Conservation (phyloP, 2,797 vertebrate species). For the Melanotaenia trifasciata region DNA sequence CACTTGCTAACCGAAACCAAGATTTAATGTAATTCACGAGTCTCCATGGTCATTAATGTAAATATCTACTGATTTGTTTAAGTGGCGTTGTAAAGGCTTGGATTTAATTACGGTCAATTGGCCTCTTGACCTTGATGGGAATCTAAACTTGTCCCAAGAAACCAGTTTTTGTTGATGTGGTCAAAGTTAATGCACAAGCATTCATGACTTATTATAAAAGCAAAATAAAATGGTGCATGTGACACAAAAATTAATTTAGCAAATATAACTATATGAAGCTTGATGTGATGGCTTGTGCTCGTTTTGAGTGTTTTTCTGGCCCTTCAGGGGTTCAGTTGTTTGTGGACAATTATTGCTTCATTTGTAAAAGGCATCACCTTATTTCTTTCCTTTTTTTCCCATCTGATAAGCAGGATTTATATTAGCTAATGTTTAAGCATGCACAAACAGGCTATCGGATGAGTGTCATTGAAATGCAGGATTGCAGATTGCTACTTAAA, state of each 20-base stretch:
- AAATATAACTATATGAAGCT: not conserved
- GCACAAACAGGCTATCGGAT: slow-evolving; percentile 43
- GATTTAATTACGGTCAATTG: not conserved
- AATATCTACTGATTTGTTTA: slow-evolving; percentile 14
- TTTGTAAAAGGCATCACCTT: not conserved
- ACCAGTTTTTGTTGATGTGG: not conserved
- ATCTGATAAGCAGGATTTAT: slow-evolving; percentile 14
- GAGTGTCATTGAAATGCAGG: slow-evolving; percentile 14
- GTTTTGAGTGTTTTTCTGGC: not conserved
- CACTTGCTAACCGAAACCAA: not conserved
- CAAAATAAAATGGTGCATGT: too few species aligned
- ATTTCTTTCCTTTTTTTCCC: not conserved
- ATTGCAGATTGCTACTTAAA: slow-evolving; percentile 47
- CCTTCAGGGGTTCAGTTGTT: too few species aligned
- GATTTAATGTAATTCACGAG: not conserved
- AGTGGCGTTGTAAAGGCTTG: slow-evolving; percentile 1
- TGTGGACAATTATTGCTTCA: not conserved
- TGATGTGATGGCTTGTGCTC: not conserved
- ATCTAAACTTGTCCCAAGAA: slow-evolving; percentile 1
- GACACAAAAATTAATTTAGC: not conserved
- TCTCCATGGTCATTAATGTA: not conserved
- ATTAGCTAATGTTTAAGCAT: slow-evolving; percentile 27
- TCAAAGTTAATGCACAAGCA: not conserved
- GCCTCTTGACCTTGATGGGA: not conserved
- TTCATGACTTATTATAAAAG: too few species aligned